A percentile compares a stretch with the other conserved stretches of the same genome.
phyloP scores from a whole-genome alignment of 2,888 invertebrate genomes.

The Andrena marginata region DNA sequence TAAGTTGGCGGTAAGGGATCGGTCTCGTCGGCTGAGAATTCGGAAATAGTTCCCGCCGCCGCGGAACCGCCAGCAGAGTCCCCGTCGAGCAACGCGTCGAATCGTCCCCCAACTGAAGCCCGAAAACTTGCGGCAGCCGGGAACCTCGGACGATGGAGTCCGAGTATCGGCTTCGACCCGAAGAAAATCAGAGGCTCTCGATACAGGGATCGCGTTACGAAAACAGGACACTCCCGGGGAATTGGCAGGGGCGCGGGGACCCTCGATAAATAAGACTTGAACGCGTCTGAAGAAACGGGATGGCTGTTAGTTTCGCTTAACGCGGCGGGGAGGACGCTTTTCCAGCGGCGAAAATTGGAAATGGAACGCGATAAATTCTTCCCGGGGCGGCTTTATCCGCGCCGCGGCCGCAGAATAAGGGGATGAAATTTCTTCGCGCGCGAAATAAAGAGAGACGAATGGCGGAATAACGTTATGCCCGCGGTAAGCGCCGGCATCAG shows the following conservation, averaged over 20 bases:
- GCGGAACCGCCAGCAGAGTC: background rate
- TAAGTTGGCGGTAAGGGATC: constrained; percentile 80
- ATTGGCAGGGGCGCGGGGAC: background rate
- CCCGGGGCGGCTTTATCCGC: constrained; percentile 12
- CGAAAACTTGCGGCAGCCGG: background rate
- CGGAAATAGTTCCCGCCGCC: constrained; percentile 74
- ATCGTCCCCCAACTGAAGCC: background rate
- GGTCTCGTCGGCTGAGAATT: constrained; percentile 73
- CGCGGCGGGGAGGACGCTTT: background rate
- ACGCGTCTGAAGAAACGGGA: background rate
- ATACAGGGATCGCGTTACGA: background rate
- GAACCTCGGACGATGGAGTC: background rate
- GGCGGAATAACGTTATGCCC: constrained; percentile 36
- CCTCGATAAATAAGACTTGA: constrained; percentile 38
- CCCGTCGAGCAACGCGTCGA: background rate
- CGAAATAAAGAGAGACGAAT: constrained; percentile 52
- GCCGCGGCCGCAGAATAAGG: constrained; percentile 5
- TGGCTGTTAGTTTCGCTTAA: constrained; percentile 44
- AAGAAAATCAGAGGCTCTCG: background rate
- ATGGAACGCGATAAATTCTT: constrained; percentile 52
- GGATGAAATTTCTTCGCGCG: constrained; percentile 47
- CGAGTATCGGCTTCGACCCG: background rate
- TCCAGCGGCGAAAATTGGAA: constrained; percentile 45
- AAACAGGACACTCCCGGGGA: background rate
- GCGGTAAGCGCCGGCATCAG: constrained; percentile 37